These are phyloP conservation scores for Teleogryllus occipitalis DNA, from an alignment of 1,140 invertebrate genomes.

Conservation along the genomic window DNA sequence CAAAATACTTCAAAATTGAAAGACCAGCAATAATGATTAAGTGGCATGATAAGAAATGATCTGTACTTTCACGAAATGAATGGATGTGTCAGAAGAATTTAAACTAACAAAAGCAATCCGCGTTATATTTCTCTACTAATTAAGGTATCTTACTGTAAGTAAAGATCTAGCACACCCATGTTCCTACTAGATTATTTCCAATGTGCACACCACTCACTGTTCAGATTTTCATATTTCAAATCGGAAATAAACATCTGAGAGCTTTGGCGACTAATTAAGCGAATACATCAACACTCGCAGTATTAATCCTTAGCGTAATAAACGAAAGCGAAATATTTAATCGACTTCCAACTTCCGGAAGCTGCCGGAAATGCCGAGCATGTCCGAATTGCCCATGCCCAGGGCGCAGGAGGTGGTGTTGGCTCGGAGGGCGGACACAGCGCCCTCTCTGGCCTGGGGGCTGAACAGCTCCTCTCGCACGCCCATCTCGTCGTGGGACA, in stretches of 20 bases:
- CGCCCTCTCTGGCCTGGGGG: conserved; percentile 58
- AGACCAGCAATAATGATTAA: too few relatives aligned
- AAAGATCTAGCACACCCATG: too few relatives aligned
- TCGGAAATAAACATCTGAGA: neutral
- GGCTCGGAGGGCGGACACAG: conserved; percentile 54
- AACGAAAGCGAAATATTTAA: conserved; percentile 32
- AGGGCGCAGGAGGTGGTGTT: conserved; percentile 38
- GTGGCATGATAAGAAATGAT: too few relatives aligned
- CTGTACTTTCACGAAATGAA: too few relatives aligned
- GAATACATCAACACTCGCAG: neutral
- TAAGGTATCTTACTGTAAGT: too few relatives aligned
- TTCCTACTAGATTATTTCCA: too few relatives aligned
- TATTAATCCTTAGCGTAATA: neutral
- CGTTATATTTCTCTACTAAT: too few relatives aligned
- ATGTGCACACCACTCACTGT: too few relatives aligned
- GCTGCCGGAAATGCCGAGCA: conserved; percentile 59
- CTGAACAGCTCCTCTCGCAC: conserved; percentile 54
- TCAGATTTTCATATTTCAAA: too few relatives aligned
- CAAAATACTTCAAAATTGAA: too few relatives aligned
- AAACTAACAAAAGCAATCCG: too few relatives aligned
- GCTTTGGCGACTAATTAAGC: neutral
- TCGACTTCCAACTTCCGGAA: conserved; percentile 72
- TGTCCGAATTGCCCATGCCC: conserved; percentile 46
- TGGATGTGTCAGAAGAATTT: too few relatives aligned
- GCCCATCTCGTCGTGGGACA: conserved; percentile 53